Evolutionary conservation across 2,113 vertebrate species (phyloP), one percentile per base, ranked within the genome.

Genomic region (Nyctibius bracteatus): DNA sequence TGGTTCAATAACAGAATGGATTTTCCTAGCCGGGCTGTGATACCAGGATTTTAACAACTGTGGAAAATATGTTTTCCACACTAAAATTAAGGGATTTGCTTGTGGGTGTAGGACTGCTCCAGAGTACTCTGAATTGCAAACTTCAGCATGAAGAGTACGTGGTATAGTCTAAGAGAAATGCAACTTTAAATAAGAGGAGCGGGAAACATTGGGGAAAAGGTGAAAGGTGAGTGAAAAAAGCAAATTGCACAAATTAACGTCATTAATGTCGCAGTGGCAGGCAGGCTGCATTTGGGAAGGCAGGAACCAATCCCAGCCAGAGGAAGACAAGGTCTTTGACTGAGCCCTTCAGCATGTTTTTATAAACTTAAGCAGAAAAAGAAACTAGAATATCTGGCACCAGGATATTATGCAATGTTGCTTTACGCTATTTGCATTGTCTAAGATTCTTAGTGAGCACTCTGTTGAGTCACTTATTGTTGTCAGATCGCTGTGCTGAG

Each of bases 341-440:
- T 30, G 65, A 88, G 88, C 35, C 57, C 77, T 94, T 86, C 65
- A 68, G 72, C 41, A 10, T 94, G 68, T 96, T 96, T 93, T 88
- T 86, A 83, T 88, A 94, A 94, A 94, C 88, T 95, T 84, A 47
- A 94, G 72, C 88, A 93, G 72, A 81, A 67, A 87, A 84, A 84
- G 86, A 93, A 95, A 79, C 72, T n/a, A 86, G 86, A 94, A 70
- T 70, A 94, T 92, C 90, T 95, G 94, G 90, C 88, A 95, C 59
- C 86, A 94, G 95, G 86, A 86, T 93, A 86, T 95, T 96, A 79
- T 84, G 94, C 95, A 94, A 88, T 92, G 82, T 88, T 81, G n/a
- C 10, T 81, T 86, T 92, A 79, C 75, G 80, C 61, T 92, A 5
- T 84, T 96, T 86, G 81, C 87, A 78, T 94, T 95, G 92, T 93